Percentiles rank a stretch among this genome's conserved stretches.
phyloP scores from a whole-genome alignment of 2,113 vertebrate genomes.

The Percopsis transmontana region DNA sequence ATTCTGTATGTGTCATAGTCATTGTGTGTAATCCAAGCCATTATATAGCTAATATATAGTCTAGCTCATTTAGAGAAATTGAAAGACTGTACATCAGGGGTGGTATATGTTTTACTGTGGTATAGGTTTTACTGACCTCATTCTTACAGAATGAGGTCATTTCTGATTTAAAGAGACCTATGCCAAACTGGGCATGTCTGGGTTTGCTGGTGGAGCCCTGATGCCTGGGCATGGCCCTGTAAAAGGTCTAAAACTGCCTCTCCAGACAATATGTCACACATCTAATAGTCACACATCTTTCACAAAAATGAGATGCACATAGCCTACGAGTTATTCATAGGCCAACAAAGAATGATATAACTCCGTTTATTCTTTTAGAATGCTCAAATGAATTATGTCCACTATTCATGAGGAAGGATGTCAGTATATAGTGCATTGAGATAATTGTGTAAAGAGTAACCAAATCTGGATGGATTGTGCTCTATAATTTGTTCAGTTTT shows the following conservation, averaged over 20 bases:
- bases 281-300: no score
- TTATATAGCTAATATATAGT: constrained; percentile 9
- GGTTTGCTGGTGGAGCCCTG: constrained; percentile 40
- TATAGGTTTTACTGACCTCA: constrained; percentile 6
- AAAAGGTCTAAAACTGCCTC: constrained; percentile 34
- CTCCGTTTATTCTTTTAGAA: no score
- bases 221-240: constrained; percentile 33
- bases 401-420: constrained; percentile 12
- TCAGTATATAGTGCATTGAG: constrained; percentile 16
- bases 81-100: constrained; percentile 56
- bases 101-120: constrained; percentile 42
- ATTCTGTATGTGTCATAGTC: no score
- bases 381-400: constrained; percentile 27
- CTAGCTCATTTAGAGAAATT: constrained; percentile 41
- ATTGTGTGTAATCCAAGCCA: no score
- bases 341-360: no score
- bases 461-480: constrained; percentile 43
- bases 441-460: constrained; percentile 38
- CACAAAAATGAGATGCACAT: no score
- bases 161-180: constrained; percentile 65
- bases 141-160: constrained; percentile 64
- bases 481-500: constrained; percentile 46
- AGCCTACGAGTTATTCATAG: no score
- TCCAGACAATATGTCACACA: no score
- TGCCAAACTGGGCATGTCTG: constrained; percentile 53